Evolutionary conservation across 2,888 invertebrate genomes (phyloP), one percentile per base, ranked within the genome.

Genomic region (Philonicus albiceps): DNA sequence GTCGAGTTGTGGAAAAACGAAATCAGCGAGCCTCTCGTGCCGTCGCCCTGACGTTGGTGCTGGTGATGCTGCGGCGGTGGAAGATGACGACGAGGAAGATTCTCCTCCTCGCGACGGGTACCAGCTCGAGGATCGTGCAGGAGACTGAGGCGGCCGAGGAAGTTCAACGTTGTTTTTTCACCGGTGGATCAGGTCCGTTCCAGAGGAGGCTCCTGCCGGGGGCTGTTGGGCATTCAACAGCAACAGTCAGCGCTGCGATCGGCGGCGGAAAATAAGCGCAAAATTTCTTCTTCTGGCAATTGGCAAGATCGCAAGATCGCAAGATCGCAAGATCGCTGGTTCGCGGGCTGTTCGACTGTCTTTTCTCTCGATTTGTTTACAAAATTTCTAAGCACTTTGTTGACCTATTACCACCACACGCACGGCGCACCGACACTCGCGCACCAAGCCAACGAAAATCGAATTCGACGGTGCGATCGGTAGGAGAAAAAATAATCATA

Each of bases 311-410:
- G 73, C 2, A 73, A 16, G 27, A 22, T 22, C 73, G 74, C 76
- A 76, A 8, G 76, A 43, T 37, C 76, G 22, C 76, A 74, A n/a
- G n/a, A n/a, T n/a, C n/a, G n/a, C n/a, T n/a, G n/a, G 13, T 73
- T 7, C 75, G 34, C 75, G 34, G 19, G 19, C 30, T 31, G 37
- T 75, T 34, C 19, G 40, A 16, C 19, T 80, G 43, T 80, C 64
- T 49, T 80, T 80, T 80, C 37, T 80, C 53, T 80, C 80, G 43
- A 80, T 80, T 80, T 80, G 80, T 80, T 80, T 80, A 80, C 80
- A 80, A 80, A 80, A 80, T 80, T 80, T 80, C 30, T 80, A 80
- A 80, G 40, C 80, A 80, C 80, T 76, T 76, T 80, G 80, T 80
- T 80, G 80, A 80, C 80, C 80, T 80, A 80, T 80, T 53, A 49